A percentile compares a stretch with the other conserved stretches of the same genome.
Evolutionary conservation across 2,797 vertebrate species (phyloP).

Genomic region (Mareca strepera): DNA sequence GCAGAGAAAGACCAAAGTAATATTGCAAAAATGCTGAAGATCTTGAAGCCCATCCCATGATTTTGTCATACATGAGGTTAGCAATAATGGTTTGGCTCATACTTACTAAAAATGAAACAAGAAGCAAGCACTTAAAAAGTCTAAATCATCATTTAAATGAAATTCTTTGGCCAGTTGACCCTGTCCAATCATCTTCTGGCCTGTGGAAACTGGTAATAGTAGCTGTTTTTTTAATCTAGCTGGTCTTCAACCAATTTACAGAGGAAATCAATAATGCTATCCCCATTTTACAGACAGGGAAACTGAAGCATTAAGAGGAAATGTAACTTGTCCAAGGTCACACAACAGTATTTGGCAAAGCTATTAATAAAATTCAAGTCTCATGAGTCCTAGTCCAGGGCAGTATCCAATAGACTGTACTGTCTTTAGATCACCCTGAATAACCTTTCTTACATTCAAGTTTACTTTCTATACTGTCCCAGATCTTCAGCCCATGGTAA

Average conservation of each 20-base stretch:
- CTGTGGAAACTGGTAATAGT: background rate
- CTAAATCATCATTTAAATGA: background rate
- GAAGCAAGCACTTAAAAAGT: background rate
- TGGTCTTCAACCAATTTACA: conserved; percentile 21
- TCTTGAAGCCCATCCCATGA: background rate
- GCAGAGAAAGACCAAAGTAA: background rate
- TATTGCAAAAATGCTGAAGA: background rate
- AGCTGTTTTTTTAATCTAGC: background rate
- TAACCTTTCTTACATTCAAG: conserved; percentile 42
- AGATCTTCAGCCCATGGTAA: conserved; percentile 31
- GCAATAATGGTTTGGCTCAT: background rate
- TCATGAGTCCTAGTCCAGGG: conserved; percentile 33
- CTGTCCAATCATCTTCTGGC: background rate
- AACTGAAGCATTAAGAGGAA: conserved; percentile 33
- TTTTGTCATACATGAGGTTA: background rate
- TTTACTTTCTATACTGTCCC: conserved; percentile 52
- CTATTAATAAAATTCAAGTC: conserved; percentile 61
- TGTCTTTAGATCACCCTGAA: conserved; percentile 59
- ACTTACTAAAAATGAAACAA: conserved; percentile 17
- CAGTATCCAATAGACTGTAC: conserved; percentile 46
- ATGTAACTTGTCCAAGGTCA: conserved; percentile 57
- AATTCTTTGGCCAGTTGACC: background rate
- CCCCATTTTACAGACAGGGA: conserved; percentile 11
- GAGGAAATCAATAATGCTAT: conserved; percentile 43
- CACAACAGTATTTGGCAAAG: conserved; percentile 38